Evolutionary conservation across 2,888 invertebrate genomes (phyloP), one percentile per base, ranked within the genome.

Genomic region (Platynereis dumerilii): DNA sequence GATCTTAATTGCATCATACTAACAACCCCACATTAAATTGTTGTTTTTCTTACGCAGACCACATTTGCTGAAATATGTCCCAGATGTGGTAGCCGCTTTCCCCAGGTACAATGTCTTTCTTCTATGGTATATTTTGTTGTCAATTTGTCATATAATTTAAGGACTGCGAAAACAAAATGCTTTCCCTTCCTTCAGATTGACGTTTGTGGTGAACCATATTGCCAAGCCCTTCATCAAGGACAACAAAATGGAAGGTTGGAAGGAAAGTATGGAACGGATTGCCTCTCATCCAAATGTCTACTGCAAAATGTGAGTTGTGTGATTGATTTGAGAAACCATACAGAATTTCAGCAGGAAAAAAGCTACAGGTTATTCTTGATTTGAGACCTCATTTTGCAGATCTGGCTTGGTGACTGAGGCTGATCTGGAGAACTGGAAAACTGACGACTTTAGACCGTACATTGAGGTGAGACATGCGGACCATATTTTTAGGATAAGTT

Each of bases 391-490:
- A n/a, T 10, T 5, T 65, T 69, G 15, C 56, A 78, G 78, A 65
- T 78, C 78, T n/a, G 75, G 76, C 2, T 26, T 78, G 20, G 74
- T 78, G 44, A 74, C 73, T 44, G 78, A 78, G 45, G 74, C 72
- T 15, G 73, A 75, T 44, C 67, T 70, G 20, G 58, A 65, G 1
- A 63, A 65, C 24, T 77, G 78, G 78, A 73, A 69, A 58, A 53
- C 63, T 15, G 71, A 74, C 2, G 67, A 77, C 53, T 72, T 76
- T 59, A 61, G 69, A 17, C 75, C 74, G 10, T 78, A 74, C 56
- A 69, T 76, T 34, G 70, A 76, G 59, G 78, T 78, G 72, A 60
- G 72, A 12, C 2, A 12, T n/a, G n/a, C n/a, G n/a, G n/a, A n/a
- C n/a, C n/a, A 28, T 15, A 15, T 48, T 42, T 15, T 20, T 17